Base-by-base conservation (phyloP, 2,888 invertebrate genomes). In the Tetragonisca angustula region DNA sequence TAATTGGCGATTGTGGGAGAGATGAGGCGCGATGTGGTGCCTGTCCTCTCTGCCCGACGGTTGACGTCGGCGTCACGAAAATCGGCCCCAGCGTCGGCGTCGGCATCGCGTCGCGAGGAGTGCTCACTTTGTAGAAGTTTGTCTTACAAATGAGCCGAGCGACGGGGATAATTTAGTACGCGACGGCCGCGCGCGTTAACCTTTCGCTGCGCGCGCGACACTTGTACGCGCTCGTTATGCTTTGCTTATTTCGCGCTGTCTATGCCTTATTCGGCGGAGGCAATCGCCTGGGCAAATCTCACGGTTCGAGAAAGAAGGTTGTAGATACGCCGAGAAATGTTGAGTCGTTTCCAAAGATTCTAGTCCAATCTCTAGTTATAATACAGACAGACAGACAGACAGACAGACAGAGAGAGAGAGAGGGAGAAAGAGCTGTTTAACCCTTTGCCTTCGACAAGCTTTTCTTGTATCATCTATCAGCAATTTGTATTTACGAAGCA, bases 61-160 rank as follows among this genome's bases (percentile, higher is more conserved):
- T 43, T 11, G 43, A 43, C 43, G 43, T 32, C 32, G 9, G 9
- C 43, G 43, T 43, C 43, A 64, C 76, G 52, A 52, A 52, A 52
- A 21, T 52, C 52, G 52, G 56, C 43, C 43, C 9, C 32, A 4
- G 32, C 32, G 36, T 36, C 43, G 43, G 43, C 43, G 75, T 72
- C 62, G 56, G 43, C 43, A 9, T 43, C 43, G 43, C 43, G 9
- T 43, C 43, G 71, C 79, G 80, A 76, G 79, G 86, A 77, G 82
- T 11, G 43, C 87, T 79, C 86, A 77, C 80, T 87, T 87, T 84
- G 90, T 84, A 86, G 83, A 81, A 87, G 89, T 93, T 94, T 93
- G 93, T 94, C 93, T 93, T 94, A 92, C 93, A 94, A 94, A 94
- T 93, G 94, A 93, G 94, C 92, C 94, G 91, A 90, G 92, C 91